These are phyloP conservation scores for Lanius collurio DNA, from an alignment of 2,113 vertebrate species.

Conservation along the genomic window DNA sequence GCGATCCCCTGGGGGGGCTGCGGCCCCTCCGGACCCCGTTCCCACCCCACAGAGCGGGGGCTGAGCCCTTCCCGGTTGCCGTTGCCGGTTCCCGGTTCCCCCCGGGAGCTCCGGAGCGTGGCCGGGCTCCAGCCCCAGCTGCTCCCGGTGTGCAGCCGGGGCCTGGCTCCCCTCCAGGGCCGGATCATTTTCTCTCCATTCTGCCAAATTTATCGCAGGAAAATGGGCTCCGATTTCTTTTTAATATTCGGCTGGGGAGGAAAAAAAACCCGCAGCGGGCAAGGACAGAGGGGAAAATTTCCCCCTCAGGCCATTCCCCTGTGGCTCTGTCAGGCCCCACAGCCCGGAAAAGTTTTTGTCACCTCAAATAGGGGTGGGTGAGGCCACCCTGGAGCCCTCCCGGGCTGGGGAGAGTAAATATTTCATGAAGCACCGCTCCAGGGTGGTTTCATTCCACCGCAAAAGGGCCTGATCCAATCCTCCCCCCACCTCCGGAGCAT, in stretches of 20 bases:
- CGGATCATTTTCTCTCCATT: conserved; percentile 30
- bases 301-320: too few species aligned
- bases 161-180: conserved; percentile 3
- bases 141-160: background rate
- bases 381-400: background rate
- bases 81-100: background rate
- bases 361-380: fast-evolving
- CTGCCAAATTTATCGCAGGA: conserved; percentile 42
- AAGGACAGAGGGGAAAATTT: background rate
- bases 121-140: background rate
- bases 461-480: background rate
- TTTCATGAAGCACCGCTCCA: background rate
- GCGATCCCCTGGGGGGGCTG: fast-evolving
- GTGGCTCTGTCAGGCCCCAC: background rate
- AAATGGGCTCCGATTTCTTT: conserved; percentile 36
- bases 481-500: background rate
- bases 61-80: background rate
- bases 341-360: background rate
- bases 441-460: background rate
- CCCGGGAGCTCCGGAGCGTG: background rate
- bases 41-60: background rate
- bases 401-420: background rate
- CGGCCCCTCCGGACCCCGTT: background rate
- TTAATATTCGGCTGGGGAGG: background rate
- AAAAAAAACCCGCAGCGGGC: background rate